A percentile compares a stretch with the other conserved stretches of the same genome.
These are phyloP conservation scores for Musca domestica DNA, from an alignment of 1,140 invertebrate genomes.

Conservation along the genomic window DNA sequence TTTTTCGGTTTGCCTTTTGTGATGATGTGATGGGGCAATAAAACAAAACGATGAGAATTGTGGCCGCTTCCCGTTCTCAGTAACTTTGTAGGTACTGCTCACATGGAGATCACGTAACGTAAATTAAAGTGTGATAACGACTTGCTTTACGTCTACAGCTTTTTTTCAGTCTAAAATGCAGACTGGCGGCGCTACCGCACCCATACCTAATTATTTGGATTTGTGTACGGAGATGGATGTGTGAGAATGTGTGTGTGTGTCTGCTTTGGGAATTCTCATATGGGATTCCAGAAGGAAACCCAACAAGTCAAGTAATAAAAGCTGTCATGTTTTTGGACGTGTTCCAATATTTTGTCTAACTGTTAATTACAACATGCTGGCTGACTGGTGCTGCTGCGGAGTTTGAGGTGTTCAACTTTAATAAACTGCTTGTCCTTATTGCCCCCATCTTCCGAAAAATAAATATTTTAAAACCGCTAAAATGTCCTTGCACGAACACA, in stretches of 20 bases:
- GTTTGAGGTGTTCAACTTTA: no score
- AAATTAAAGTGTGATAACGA: conserved; percentile 22
- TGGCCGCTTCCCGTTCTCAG: no score
- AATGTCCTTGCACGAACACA: no score
- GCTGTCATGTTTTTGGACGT: background rate
- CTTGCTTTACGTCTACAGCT: conserved; percentile 18
- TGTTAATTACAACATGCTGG: conserved; percentile 17
- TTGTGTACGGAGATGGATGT: background rate
- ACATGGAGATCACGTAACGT: conserved; percentile 16
- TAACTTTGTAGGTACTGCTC: background rate
- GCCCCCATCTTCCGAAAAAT: no score
- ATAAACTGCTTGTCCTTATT: no score
- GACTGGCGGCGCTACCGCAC: background rate
- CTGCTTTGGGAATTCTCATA: no score
- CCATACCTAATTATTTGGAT: background rate
- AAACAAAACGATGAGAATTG: no score
- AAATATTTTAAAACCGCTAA: no score
- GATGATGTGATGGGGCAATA: no score
- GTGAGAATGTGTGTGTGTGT: no score
- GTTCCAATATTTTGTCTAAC: conserved; percentile 20
- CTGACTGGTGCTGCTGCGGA: background rate
- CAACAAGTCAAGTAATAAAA: background rate
- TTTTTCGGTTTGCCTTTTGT: no score
- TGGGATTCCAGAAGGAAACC: background rate
- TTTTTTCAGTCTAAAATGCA: background rate